Percentiles rank a stretch among this genome's conserved stretches.
Evolutionary conservation across 2,797 vertebrate genomes (phyloP).

Genomic region (Pogoniulus pusillus): DNA sequence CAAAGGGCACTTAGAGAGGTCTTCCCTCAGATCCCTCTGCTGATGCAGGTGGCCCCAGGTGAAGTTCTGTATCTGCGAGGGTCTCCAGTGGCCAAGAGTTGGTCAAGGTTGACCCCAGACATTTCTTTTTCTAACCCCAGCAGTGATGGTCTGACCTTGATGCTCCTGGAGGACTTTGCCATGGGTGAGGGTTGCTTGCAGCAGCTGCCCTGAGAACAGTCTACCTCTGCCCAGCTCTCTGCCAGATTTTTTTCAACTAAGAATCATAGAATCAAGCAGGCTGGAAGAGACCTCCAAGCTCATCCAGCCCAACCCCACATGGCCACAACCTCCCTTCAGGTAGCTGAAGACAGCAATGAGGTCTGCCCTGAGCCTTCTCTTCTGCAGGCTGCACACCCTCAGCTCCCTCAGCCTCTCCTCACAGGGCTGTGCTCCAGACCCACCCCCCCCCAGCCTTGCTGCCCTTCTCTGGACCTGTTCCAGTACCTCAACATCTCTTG

Average conservation of each 20-base stretch:
- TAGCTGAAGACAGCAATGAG: no score
- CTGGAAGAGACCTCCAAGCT: no score
- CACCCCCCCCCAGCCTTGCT: no score
- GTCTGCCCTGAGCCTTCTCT: no score
- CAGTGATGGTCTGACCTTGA: neutral
- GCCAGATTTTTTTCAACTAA: neutral
- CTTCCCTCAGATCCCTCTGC: neutral
- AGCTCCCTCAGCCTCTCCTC: no score
- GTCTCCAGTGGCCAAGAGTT: neutral
- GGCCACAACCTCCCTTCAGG: no score
- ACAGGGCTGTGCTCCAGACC: no score
- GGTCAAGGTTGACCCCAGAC: neutral
- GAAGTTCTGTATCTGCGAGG: neutral
- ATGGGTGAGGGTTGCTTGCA: neutral
- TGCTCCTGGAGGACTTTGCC: neutral
- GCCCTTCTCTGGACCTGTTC: no score
- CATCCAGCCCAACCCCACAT: no score
- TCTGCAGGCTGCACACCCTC: no score
- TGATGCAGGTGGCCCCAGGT: neutral
- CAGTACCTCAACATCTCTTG: no score
- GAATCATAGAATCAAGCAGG: no score
- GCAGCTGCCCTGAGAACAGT: neutral
- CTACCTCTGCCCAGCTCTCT: neutral
- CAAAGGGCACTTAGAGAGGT: conserved; percentile 28
- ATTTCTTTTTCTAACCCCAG: neutral